Conservation (phyloP, 2,888 invertebrate genomes). For the Diloba caeruleocephala region DNA sequence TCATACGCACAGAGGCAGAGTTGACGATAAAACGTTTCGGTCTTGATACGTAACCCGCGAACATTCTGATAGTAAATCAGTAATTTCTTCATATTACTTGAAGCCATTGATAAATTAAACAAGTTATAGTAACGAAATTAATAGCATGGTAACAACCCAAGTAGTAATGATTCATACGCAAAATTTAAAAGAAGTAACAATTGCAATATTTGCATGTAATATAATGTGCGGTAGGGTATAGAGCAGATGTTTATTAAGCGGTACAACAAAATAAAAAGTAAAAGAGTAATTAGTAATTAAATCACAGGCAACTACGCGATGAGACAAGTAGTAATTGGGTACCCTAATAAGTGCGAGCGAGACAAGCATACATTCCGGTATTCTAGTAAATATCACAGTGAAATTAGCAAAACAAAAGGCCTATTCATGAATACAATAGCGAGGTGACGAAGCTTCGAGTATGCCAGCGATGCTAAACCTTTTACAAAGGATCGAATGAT, state of each 20-base stretch:
- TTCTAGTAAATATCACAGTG: neutral
- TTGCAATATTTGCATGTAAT: too few relatives aligned
- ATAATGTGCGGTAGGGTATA: too few relatives aligned
- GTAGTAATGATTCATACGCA: neutral
- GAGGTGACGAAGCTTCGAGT: constrained; percentile 3
- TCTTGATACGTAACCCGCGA: constrained; percentile 2
- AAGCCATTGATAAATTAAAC: neutral
- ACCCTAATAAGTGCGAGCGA: neutral
- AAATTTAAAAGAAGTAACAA: neutral
- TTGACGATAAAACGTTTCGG: neutral
- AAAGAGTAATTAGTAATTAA: neutral
- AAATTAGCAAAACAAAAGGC: constrained; percentile 2
- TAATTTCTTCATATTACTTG: neutral
- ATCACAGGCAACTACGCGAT: neutral
- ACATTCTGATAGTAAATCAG: constrained; percentile 3
- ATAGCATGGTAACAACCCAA: too few relatives aligned
- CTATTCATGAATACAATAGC: neutral
- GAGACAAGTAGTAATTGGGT: neutral
- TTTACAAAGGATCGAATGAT: neutral
- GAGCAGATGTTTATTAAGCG: neutral
- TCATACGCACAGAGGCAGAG: constrained; percentile 3
- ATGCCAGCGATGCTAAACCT: neutral
- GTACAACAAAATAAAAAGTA: neutral
- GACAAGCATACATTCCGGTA: neutral
- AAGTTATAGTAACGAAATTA: neutral